Evolutionary conservation across 1,140 invertebrate species (phyloP), one percentile per base, ranked within the genome.

Genomic region (Lepidotrigona ventralis): DNA sequence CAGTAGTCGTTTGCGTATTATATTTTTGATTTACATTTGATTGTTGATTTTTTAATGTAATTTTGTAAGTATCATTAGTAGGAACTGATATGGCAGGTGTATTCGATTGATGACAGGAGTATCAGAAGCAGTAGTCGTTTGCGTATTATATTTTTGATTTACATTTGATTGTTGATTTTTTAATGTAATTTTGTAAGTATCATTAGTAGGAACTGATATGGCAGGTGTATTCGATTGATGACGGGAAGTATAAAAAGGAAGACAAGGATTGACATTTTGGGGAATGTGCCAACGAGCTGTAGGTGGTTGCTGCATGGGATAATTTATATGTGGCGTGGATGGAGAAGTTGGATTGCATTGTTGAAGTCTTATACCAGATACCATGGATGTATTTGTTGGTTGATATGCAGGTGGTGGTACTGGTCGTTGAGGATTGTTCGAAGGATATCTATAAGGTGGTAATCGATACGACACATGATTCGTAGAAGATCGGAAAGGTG

Each of bases 121-220:
- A n/a, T n/a, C n/a, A n/a, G n/a, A 73, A 21, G 15, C 81, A 23
- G 72, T 73, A 33, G 53, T 91, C 19, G 72, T 71, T 73, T 74
- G 77, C 21, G 66, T 94, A 90, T 89, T 83, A 87, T 90, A 91
- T 85, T 93, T 90, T 89, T 91, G 89, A 92, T 87, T 84, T 84
- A 85, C 88, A 33, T 83, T 88, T 33, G 89, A 23, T 17, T 89
- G 90, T 73, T 93, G 92, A 83, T 94, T 92, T 91, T 95, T 95
- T 80, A 96, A 88, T 12, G 95, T 96, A 83, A 96, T 96, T 93
- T 96, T 96, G 90, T 96, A 96, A 81, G 95, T 95, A 91, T 95
- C 95, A 76, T 95, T 95, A 64, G 91, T 83, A 87, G 92, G 91
- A 86, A 92, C 87, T 86, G 91, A 85, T 75, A 91, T 83, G 66